Percentiles rank a stretch among this genome's conserved stretches.
These are phyloP conservation scores for Tachycineta bicolor DNA, from an alignment of 2,113 vertebrate genomes.

Conservation along the genomic window DNA sequence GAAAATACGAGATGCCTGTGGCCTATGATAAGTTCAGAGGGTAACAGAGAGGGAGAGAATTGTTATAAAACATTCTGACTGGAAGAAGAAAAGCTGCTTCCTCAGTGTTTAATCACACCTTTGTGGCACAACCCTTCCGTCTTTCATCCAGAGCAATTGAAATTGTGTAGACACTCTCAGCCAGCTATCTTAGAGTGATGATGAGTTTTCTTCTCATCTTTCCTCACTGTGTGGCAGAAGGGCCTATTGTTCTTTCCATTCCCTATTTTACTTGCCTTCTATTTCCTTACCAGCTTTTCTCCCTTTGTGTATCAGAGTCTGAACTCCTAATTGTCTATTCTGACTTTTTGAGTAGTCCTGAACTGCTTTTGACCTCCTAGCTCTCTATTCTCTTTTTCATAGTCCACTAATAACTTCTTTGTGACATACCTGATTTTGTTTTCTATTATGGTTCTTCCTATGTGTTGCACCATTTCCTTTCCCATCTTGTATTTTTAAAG, in stretches of 20 bases:
- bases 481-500: background rate
- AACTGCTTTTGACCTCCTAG: background rate
- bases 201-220: background rate
- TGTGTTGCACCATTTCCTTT: background rate
- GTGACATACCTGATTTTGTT: background rate
- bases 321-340: background rate
- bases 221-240: background rate
- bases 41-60: background rate
- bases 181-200: background rate
- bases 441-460: background rate
- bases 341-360: background rate
- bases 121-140: background rate
- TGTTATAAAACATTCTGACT: background rate
- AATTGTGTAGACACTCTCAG: background rate
- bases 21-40: background rate
- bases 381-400: background rate
- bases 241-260: background rate
- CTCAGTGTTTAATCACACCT: background rate
- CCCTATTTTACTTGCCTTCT: background rate
- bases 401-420: background rate
- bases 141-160: background rate
- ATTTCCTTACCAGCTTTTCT: background rate
- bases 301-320: background rate
- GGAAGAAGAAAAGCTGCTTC: background rate
- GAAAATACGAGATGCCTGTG: background rate